A percentile compares a stretch with the other conserved stretches of the same genome.
Conservation (phyloP, 2,113 vertebrate genomes). For the Phalacrocorax brasilianus region DNA sequence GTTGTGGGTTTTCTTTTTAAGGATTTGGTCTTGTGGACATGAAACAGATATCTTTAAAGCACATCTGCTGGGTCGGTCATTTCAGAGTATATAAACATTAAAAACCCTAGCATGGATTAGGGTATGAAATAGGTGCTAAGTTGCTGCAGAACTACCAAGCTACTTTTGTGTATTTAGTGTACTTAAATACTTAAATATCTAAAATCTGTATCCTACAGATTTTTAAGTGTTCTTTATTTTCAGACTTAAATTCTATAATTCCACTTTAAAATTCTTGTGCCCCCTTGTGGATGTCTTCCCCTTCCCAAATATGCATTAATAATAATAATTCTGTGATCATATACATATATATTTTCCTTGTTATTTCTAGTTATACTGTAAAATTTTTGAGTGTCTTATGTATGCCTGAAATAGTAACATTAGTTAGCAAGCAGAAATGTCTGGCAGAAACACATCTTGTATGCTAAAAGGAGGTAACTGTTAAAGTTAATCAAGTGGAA, state of each 20-base stretch:
- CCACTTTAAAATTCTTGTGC: neutral
- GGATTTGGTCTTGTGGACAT: neutral
- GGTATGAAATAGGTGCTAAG: neutral
- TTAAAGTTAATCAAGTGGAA: neutral
- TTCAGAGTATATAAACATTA: neutral
- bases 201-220: neutral
- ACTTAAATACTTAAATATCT: neutral
- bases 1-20: neutral
- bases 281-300: neutral
- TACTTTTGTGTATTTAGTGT: neutral
- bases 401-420: neutral
- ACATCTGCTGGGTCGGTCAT: accelerated
- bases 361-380: neutral
- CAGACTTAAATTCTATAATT: neutral
- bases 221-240: neutral
- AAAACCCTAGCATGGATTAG: neutral
- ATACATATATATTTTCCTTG: accelerated
- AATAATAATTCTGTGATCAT: neutral
- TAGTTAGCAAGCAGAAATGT: neutral
- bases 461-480: neutral
- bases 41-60: neutral
- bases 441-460: neutral
- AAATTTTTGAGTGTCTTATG: neutral
- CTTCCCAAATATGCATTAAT: neutral
- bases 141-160: neutral